A percentile compares a stretch with the other conserved stretches of the same genome.
phyloP scores from a whole-genome alignment of 2,888 invertebrate species.

The Oxycera nigricornis region DNA sequence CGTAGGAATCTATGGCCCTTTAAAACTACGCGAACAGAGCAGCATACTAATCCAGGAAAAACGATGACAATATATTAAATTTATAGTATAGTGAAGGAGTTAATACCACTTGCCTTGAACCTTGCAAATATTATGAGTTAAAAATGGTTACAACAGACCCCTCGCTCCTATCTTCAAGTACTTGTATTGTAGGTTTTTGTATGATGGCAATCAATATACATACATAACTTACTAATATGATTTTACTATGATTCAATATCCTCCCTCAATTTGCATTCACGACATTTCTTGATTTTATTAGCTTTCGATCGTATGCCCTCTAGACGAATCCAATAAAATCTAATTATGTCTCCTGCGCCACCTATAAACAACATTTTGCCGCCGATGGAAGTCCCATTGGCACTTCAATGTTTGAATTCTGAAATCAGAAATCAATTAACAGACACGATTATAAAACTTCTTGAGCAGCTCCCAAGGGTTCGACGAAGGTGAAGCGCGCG shows the following conservation, averaged over 20 bases:
- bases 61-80: not conserved
- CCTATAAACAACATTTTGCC: conserved; percentile 14
- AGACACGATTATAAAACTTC: conserved; percentile 39
- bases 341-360: conserved; percentile 15
- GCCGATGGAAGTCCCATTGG: not conserved
- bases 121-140: not conserved
- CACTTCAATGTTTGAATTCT: conserved; percentile 8
- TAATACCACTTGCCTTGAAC: not conserved
- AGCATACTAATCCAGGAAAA: too few relatives aligned
- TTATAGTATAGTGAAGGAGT: not conserved
- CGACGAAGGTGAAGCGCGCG: not conserved
- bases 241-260: too few relatives aligned
- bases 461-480: not conserved
- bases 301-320: conserved; percentile 1
- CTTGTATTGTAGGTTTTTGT: too few relatives aligned
- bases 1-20: not conserved
- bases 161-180: too few relatives aligned
- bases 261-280: too few relatives aligned
- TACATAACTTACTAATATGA: too few relatives aligned
- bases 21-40: too few relatives aligned
- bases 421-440: conserved; percentile 37
- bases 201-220: too few relatives aligned
- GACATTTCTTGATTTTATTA: not conserved
- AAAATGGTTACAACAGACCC: too few relatives aligned
- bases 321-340: conserved; percentile 29